phyloP scores from a whole-genome alignment of 23 tunicate genomes.

The Halocynthia aurantium region DNA sequence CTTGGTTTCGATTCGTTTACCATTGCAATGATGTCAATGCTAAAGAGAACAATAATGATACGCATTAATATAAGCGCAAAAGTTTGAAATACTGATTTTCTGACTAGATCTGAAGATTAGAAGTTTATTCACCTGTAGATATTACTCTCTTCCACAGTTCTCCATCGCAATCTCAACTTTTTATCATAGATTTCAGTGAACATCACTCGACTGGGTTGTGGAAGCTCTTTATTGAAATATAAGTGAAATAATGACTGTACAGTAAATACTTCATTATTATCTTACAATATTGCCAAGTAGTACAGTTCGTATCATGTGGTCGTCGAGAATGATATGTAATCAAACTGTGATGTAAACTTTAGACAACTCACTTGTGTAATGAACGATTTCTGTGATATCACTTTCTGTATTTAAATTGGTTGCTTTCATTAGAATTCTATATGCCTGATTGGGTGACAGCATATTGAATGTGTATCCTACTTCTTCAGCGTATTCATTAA shows the following conservation, averaged over 20 bases:
- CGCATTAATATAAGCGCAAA: background rate
- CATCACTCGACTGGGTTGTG: conserved; percentile 50
- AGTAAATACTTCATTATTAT: too few species aligned
- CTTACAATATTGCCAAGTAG: too few species aligned
- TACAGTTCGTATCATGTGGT: too few species aligned
- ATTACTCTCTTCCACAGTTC: conserved; percentile 32
- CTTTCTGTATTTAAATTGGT: conserved; percentile 62
- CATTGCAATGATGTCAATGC: conserved; percentile 10
- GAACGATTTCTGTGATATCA: conserved; percentile 14
- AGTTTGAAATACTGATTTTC: too few species aligned
- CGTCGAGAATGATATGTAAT: too few species aligned
- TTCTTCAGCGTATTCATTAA: conserved; percentile 9
- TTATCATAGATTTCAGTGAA: conserved; percentile 36
- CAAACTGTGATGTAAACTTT: background rate
- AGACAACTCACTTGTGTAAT: conserved; percentile 66
- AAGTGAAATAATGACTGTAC: background rate
- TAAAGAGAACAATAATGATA: background rate
- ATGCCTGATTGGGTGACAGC: conserved; percentile 39
- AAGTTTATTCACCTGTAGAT: background rate
- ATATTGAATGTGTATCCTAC: conserved; percentile 15
- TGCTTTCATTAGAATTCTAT: conserved; percentile 61
- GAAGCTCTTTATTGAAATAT: conserved; percentile 31
- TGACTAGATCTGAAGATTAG: background rate
- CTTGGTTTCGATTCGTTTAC: conserved; percentile 9
- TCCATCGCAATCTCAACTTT: conserved; percentile 52